Evolutionary conservation across 2,888 invertebrate genomes (phyloP).

Genomic region (Orchesella flavescens): DNA sequence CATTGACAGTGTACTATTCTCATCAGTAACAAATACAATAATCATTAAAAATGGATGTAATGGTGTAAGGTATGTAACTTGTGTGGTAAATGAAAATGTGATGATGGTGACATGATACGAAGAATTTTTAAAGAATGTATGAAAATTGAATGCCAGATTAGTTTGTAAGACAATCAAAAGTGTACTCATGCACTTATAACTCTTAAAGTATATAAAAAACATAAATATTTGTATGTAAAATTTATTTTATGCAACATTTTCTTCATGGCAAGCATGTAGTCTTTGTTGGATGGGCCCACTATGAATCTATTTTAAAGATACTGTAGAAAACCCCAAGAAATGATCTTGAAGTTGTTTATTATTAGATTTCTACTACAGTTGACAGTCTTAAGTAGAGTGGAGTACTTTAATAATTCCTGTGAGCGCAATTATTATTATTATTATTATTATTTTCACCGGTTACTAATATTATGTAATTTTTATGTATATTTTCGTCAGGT

Average conservation of each 20-base stretch:
- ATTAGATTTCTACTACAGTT: no score
- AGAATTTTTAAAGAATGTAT: background rate
- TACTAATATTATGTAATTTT: no score
- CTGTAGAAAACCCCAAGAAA: no score
- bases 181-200: no score
- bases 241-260: conserved; percentile 7
- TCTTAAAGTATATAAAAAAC: background rate
- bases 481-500: no score
- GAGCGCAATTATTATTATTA: no score
- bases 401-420: no score
- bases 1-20: background rate
- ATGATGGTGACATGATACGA: background rate
- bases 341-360: no score
- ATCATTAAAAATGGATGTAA: background rate
- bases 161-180: conserved; percentile 1
- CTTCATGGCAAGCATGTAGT: background rate
- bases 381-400: no score
- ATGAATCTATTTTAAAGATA: no score
- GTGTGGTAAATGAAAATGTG: background rate
- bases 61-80: background rate
- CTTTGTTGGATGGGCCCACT: background rate
- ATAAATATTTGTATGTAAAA: background rate
- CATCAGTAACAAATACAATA: background rate
- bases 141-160: background rate
- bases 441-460: no score